These are phyloP conservation scores for Orius insidiosus DNA, from an alignment of 1,140 invertebrate genomes.

Conservation along the genomic window DNA sequence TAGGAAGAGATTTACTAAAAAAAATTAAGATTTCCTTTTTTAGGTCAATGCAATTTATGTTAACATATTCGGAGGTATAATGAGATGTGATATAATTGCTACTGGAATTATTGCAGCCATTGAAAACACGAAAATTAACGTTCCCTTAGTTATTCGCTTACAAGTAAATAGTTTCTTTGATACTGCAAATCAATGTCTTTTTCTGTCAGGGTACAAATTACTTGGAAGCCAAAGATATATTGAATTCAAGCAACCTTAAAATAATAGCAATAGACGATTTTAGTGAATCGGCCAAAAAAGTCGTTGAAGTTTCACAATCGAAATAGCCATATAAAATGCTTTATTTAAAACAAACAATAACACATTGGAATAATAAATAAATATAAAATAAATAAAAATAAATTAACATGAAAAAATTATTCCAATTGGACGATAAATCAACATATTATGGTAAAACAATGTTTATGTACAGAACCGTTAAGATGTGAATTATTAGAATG, in stretches of 20 bases:
- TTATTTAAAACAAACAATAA: too few species aligned
- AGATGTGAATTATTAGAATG: too few species aligned
- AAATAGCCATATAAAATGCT: too few species aligned
- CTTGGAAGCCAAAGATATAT: conserved; percentile 40
- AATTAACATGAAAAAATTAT: too few species aligned
- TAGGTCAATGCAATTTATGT: conserved; percentile 86
- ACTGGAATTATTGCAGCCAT: conserved; percentile 84
- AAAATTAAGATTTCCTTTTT: conserved; percentile 18
- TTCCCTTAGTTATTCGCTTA: conserved; percentile 80
- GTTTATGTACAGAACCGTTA: too few species aligned
- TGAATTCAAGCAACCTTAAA: conserved; percentile 61
- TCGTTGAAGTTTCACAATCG: conserved; percentile 1
- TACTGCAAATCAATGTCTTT: neutral
- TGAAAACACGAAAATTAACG: conserved; percentile 53
- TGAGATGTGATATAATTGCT: conserved; percentile 92
- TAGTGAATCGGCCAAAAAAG: conserved; percentile 60
- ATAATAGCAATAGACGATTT: conserved; percentile 66
- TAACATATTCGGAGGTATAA: conserved; percentile 97
- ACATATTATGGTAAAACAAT: too few species aligned
- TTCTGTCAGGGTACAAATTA: conserved; percentile 56
- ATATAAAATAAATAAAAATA: too few species aligned
- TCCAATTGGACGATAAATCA: too few species aligned
- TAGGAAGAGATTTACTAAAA: conserved; percentile 12
- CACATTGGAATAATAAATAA: too few species aligned
- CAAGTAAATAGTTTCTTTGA: conserved; percentile 15